Evolutionary conservation across 2,113 vertebrate genomes (phyloP).

Genomic region (Mustelus asterias): DNA sequence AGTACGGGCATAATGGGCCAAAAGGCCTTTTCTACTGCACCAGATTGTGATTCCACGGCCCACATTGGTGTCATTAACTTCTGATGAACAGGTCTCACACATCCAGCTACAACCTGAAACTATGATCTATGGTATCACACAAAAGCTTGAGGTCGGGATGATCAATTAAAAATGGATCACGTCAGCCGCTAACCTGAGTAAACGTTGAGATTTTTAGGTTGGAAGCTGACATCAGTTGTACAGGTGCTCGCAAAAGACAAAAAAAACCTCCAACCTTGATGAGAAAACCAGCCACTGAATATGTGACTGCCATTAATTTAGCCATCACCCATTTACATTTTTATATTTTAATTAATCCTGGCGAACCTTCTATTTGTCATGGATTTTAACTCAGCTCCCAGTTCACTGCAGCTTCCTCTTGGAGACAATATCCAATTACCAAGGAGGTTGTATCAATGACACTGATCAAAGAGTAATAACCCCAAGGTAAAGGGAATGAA

Average conservation of each 20-base stretch:
- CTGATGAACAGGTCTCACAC: neutral
- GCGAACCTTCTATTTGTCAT: neutral
- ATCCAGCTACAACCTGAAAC: neutral
- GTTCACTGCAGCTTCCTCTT: neutral
- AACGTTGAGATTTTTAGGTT: neutral
- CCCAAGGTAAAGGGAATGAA: neutral
- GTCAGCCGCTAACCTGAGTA: neutral
- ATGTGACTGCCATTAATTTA: neutral
- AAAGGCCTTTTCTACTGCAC: neutral
- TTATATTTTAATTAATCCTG: neutral
- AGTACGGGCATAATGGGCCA: neutral
- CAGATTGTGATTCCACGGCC: neutral
- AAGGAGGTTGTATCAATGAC: neutral
- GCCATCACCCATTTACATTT: neutral
- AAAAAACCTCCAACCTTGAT: neutral
- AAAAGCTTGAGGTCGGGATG: neutral
- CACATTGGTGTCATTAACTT: neutral
- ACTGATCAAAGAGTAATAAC: neutral
- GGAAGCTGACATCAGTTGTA: neutral
- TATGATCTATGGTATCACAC: neutral
- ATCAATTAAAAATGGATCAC: neutral
- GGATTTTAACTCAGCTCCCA: neutral
- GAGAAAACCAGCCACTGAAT: neutral
- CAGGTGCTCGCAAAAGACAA: neutral
- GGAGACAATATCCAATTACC: neutral